Evolutionary conservation across 1,140 invertebrate genomes (phyloP), one percentile per base, ranked within the genome.

Genomic region (Capitella teleta): DNA sequence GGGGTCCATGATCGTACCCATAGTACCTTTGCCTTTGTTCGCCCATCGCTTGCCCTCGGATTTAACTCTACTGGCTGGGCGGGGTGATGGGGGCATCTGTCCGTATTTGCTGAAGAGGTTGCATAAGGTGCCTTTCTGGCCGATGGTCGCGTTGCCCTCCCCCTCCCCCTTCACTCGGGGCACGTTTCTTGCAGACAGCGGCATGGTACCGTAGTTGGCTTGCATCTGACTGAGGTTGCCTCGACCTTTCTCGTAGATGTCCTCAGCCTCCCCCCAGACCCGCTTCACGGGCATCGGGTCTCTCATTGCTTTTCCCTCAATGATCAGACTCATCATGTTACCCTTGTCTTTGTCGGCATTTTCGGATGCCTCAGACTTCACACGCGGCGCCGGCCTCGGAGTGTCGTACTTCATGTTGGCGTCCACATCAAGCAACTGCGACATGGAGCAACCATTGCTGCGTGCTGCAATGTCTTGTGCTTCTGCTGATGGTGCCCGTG

Each of bases 231-330:
- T 12, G 12, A 41, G 21, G 6, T 8, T 41, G 8, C 38, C 38
- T 21, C 23, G 12, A 21, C 23, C 23, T 21, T 41, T 41, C 21
- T 41, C 12, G 10, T 60, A 60, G 47, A 58, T 65, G 1, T 58
- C 53, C 51, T 57, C 54, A 8, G 58, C 67, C 47, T 69, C 65
- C 24, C 51, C 46, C 50, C 66, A 66, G 3, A 69, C 67, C 18
- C 64, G 50, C 0, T 64, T 64, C 14, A 50, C 63, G 8, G 30
- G 30, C 30, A n/a, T 32, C 30, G 30, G 30, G n/a, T 32, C n/a
- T n/a, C 30, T n/a, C 8, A n/a, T 10, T n/a, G n/a, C n/a, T 32
- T n/a, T 32, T 8, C 30, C 30, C 30, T 32, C 8, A n/a, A 32
- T 32, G 8, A 32, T n/a, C 30, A 32, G n/a, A 8, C 8, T n/a